Base-by-base conservation (phyloP, 2,113 vertebrate genomes). In the Upupa epops region DNA sequence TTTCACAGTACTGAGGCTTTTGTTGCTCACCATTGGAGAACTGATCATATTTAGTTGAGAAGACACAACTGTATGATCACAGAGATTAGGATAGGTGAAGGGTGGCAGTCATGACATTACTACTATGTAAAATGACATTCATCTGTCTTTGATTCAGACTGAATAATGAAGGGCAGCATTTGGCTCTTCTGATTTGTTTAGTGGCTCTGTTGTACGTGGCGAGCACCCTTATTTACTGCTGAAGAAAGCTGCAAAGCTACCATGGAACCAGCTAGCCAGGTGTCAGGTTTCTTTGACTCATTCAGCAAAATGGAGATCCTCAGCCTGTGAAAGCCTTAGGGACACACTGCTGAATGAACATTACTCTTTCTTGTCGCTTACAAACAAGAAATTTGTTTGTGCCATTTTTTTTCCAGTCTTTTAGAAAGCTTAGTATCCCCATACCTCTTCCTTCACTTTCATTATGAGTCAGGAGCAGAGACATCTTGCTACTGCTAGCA, bases 311-410 rank as follows among this genome's bases (percentile, higher is more conserved):
- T 24, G 40, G 34, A 56, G 68, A 36, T 69, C 29, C 32, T 52
- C 55, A 52, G 26, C 60, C 59, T 66, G 24, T 10, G 31, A 46
- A 37, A 13, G 9, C 20, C 71, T 78, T 48, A 20, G 36, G 24
- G 26, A 17, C 17, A 11, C 20, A 10, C 24, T 45, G 1, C 9
- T 17, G 61, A 61, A 9, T n/a, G 17, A 18, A 52, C 1, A 0
- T 42, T 70, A 25, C 36, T 54, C 68, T 42, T 71, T 1, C 45
- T 64, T 42, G 15, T 17, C 40, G 19, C 40, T 65, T 58, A 31
- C 4, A 19, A 61, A 15, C 36, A 79, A 49, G 32, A 42, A 29
- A 5, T 15, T 42, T 65, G 31, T 60, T 25, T 17, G 2, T 52
- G 4, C 56, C 61, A 4, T 11, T 6, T 66, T 85, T 74, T 42